Conservation (phyloP, 2,888 invertebrate genomes). For the Harpagoxenus sublaevis region DNA sequence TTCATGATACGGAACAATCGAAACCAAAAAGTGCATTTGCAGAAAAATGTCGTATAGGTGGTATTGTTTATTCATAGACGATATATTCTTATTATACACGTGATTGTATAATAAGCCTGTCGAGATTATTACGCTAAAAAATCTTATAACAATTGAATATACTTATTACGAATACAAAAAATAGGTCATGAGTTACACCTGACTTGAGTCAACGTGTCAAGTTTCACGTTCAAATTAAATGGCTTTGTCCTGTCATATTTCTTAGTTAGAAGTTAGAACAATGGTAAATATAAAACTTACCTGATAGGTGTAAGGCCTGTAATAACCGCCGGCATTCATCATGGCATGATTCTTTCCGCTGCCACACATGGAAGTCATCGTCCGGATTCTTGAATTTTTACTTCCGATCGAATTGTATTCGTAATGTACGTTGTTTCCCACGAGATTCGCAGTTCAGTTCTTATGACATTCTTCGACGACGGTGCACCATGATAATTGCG, state of each 20-base stretch:
- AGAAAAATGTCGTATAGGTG: no score
- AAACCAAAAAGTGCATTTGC: no score
- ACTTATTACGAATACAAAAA: neutral
- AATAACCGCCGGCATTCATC: conserved; percentile 89
- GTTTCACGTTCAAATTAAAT: neutral
- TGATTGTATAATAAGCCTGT: neutral
- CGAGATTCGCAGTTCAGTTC: neutral
- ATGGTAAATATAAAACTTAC: conserved; percentile 74
- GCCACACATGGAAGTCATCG: conserved; percentile 90
- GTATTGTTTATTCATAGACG: no score
- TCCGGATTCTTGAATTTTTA: conserved; percentile 67
- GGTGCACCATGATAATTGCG: neutral
- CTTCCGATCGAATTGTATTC: neutral
- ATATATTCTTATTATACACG: neutral
- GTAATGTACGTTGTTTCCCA: neutral
- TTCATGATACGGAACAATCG: no score
- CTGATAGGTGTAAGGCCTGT: conserved; percentile 86
- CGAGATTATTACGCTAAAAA: neutral
- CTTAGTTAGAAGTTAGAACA: neutral
- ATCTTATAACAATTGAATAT: neutral
- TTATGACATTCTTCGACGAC: neutral
- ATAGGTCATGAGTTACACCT: neutral
- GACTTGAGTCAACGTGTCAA: neutral
- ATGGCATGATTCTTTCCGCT: conserved; percentile 90
- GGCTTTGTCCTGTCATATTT: neutral